phyloP scores from a whole-genome alignment of 1,140 invertebrate species.

The Cyclina sinensis region DNA sequence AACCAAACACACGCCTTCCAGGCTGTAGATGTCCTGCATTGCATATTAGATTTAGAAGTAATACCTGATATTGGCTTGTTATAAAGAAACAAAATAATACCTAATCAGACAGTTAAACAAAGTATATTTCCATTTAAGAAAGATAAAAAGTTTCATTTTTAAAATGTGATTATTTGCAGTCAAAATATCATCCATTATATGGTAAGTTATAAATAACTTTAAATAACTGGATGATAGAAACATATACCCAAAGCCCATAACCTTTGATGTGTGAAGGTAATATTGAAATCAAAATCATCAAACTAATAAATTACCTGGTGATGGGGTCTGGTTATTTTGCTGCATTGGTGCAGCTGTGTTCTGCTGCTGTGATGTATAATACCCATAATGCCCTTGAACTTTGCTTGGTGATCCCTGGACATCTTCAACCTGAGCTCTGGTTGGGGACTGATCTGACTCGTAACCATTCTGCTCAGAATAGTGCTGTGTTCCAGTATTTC shows the following conservation, averaged over 20 bases:
- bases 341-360: conserved; percentile 49
- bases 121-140: no score
- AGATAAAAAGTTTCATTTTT: no score
- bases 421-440: conserved; percentile 65
- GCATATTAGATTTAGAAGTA: no score
- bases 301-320: neutral
- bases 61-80: no score
- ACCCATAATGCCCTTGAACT: conserved; percentile 68
- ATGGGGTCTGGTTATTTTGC: conserved; percentile 62
- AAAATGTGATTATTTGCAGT: no score
- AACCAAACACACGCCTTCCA: conserved; percentile 65
- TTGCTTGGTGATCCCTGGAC: neutral
- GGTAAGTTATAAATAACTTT: no score
- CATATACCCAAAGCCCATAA: no score
- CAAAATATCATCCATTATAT: no score
- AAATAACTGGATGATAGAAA: no score
- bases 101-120: no score
- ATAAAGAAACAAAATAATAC: no score
- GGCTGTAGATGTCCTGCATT: conserved; percentile 24
- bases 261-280: no score
- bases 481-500: conserved; percentile 50
- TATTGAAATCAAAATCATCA: neutral
- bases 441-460: conserved; percentile 71
- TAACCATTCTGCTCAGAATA: conserved; percentile 65
- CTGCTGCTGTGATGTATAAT: conserved; percentile 65